These are phyloP conservation scores for Perizoma flavofasciatum DNA, from an alignment of 2,888 invertebrate genomes.

Conservation along the genomic window DNA sequence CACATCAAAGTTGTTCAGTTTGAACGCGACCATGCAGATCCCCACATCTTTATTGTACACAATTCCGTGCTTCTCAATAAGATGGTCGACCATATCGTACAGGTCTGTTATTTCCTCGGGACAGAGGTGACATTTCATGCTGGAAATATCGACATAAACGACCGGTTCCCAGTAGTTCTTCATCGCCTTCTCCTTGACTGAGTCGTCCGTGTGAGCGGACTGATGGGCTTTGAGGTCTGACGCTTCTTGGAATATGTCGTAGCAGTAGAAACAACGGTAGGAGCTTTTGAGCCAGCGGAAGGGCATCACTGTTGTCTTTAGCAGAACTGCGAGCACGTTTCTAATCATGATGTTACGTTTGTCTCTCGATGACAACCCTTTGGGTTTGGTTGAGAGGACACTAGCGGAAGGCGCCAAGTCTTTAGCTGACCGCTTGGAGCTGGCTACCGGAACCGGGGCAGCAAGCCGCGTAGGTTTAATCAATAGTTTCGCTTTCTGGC, in stretches of 20 bases:
- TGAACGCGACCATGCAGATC: conserved; percentile 71
- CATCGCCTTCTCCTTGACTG: conserved; percentile 66
- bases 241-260: conserved; percentile 74
- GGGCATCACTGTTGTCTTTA: conserved; percentile 71
- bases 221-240: conserved; percentile 69
- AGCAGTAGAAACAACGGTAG: conserved; percentile 77
- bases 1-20: conserved; percentile 64
- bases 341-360: conserved; percentile 66
- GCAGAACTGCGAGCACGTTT: conserved; percentile 67
- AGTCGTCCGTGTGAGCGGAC: conserved; percentile 53
- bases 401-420: conserved; percentile 29
- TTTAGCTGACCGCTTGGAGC: conserved; percentile 16
- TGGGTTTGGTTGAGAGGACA: conserved; percentile 31
- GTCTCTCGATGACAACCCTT: conserved; percentile 53
- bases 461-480: conserved; percentile 20
- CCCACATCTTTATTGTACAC: conserved; percentile 72
- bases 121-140: conserved; percentile 66
- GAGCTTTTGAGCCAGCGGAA: conserved; percentile 77
- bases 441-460: conserved; percentile 9
- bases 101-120: conserved; percentile 58
- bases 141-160: conserved; percentile 69
- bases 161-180: conserved; percentile 74
- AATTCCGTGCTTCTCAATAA: conserved; percentile 59
- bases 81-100: conserved; percentile 70
- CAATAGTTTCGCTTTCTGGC: conserved; percentile 55